These are phyloP conservation scores for Phylloscopus collybita DNA, from an alignment of 2,797 vertebrate genomes.

Conservation along the genomic window DNA sequence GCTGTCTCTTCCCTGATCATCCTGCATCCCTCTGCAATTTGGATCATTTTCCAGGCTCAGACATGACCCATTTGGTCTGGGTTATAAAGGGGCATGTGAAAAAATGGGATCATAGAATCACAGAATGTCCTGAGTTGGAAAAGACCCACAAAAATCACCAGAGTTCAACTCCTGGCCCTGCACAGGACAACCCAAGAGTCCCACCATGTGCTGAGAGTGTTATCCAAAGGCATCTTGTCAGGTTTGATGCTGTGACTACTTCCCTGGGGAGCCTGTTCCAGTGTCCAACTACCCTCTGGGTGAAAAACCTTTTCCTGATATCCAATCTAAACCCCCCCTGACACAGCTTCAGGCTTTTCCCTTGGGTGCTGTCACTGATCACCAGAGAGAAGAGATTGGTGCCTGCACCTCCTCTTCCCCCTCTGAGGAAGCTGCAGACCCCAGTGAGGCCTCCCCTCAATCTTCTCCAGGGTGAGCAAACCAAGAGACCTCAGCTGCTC, in stretches of 20 bases:
- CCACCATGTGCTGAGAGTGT: neutral
- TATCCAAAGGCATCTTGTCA: neutral
- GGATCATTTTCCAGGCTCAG: accelerated
- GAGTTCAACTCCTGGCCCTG: too few species aligned
- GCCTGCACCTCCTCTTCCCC: neutral
- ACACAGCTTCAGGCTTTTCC: neutral
- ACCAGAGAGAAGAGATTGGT: neutral
- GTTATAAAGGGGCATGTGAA: neutral
- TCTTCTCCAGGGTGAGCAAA: neutral
- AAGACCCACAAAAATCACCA: too few species aligned
- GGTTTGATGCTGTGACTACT: neutral
- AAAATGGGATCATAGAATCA: neutral
- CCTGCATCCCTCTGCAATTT: neutral
- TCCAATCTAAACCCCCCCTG: neutral
- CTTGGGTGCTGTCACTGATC: neutral
- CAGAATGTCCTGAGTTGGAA: neutral
- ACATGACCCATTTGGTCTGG: accelerated
- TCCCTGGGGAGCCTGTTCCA: neutral
- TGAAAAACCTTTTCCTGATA: neutral
- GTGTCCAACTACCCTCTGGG: accelerated
- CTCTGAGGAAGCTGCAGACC: accelerated
- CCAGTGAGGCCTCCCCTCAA: neutral
- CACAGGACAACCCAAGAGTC: too few species aligned
- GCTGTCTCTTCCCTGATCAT: neutral
- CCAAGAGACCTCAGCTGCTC: neutral